Percentiles rank a stretch among this genome's conserved stretches.
Conservation (phyloP, 1,140 invertebrate species). For the Apocrypta bakeri region DNA sequence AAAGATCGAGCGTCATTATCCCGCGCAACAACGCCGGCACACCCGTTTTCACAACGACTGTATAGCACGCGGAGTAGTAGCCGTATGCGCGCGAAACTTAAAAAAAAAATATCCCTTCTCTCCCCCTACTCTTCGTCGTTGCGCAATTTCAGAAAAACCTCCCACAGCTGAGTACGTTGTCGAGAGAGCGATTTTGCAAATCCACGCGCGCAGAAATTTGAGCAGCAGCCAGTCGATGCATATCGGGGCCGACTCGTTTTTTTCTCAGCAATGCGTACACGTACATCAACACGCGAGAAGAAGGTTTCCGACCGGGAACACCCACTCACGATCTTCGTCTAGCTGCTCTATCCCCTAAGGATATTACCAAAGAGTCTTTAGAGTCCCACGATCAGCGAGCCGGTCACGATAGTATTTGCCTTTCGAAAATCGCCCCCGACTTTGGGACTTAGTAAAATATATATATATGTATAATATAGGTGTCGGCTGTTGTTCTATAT, state of each 20-base stretch:
- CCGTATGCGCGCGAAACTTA: no score
- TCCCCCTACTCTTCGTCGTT: not conserved
- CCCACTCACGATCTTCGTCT: conserved; percentile 62
- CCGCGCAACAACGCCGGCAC: not conserved
- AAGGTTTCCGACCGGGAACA: conserved; percentile 54
- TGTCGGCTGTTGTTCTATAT: not conserved
- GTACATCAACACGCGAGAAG: conserved; percentile 3
- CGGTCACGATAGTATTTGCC: conserved; percentile 25
- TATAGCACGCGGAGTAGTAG: no score
- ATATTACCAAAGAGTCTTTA: conserved; percentile 57
- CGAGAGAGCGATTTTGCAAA: conserved; percentile 17
- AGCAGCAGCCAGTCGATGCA: not conserved
- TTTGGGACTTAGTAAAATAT: not conserved
- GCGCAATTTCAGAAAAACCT: conserved; percentile 5
- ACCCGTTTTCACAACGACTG: not conserved
- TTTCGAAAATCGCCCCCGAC: conserved; percentile 46
- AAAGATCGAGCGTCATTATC: not conserved
- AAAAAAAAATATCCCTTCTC: not conserved
- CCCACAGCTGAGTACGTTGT: no score
- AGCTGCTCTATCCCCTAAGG: conserved; percentile 35
- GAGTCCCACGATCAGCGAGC: conserved; percentile 59
- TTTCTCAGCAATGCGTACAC: not conserved
- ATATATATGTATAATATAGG: not conserved
- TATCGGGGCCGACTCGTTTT: not conserved
- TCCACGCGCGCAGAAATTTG: conserved; percentile 3